Conservation (phyloP, 2,888 invertebrate genomes). For the Diarsia brunnea region DNA sequence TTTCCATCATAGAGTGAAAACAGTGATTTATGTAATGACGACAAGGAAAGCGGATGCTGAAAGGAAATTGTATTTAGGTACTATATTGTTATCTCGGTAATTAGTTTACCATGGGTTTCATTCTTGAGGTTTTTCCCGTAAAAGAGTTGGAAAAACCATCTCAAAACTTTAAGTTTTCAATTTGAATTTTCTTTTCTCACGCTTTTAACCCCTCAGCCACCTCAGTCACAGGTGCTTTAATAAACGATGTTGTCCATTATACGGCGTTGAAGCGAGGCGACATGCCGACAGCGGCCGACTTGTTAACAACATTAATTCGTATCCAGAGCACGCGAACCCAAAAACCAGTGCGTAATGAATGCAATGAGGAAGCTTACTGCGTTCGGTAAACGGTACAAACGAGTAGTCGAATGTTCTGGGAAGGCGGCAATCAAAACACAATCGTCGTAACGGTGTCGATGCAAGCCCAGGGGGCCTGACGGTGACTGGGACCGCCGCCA, state of each 20-base stretch:
- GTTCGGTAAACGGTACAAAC: constrained; percentile 88
- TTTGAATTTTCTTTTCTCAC: constrained; percentile 24
- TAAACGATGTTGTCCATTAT: constrained; percentile 51
- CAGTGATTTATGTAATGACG: constrained; percentile 43
- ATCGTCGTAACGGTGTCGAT: constrained; percentile 86
- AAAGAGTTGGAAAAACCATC: not conserved
- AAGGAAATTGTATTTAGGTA: constrained; percentile 49
- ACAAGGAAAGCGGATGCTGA: constrained; percentile 54
- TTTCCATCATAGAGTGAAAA: constrained; percentile 19
- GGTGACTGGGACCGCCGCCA: constrained; percentile 61
- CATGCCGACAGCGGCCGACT: constrained; percentile 40
- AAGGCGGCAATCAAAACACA: constrained; percentile 87
- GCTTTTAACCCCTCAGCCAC: not conserved
- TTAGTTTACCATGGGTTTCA: constrained; percentile 23
- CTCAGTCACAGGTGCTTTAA: constrained; percentile 27
- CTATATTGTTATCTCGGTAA: constrained; percentile 46
- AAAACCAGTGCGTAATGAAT: constrained; percentile 85
- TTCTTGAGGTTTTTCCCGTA: not conserved
- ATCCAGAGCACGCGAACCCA: constrained; percentile 73
- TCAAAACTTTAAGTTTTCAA: not conserved
- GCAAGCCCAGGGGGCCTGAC: constrained; percentile 76
- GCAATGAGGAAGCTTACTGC: constrained; percentile 82
- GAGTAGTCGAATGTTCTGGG: constrained; percentile 85
- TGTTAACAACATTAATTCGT: constrained; percentile 66
- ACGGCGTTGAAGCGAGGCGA: constrained; percentile 44